Conservation (phyloP, 2,888 invertebrate species). For the Dione juno region DNA sequence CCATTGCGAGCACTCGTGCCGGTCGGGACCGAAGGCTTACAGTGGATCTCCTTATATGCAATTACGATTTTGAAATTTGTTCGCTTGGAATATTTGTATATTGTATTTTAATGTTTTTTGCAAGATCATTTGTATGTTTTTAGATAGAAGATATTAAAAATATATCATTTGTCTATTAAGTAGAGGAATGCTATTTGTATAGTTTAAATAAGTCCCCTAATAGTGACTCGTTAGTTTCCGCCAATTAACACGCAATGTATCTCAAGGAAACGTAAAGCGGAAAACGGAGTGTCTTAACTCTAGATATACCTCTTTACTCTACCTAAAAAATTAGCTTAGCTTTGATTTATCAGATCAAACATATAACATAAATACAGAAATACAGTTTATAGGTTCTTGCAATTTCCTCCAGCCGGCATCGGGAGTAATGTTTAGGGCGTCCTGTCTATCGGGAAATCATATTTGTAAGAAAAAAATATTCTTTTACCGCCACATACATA, state of each 20-base stretch:
- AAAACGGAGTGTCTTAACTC: too few species aligned
- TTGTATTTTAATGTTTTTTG: background rate
- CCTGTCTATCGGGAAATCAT: slow-evolving; percentile 40
- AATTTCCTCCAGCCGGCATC: slow-evolving; percentile 4
- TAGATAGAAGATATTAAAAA: background rate
- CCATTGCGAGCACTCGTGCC: slow-evolving; percentile 65
- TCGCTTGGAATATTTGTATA: background rate
- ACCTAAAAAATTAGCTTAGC: too few species aligned
- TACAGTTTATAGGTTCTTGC: background rate
- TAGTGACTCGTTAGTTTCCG: too few species aligned
- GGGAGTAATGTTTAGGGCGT: slow-evolving; percentile 8
- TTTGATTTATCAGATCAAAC: background rate
- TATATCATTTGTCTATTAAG: too few species aligned
- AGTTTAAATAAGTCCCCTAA: too few species aligned
- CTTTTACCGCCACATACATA: slow-evolving; percentile 40
- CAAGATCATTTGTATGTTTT: background rate
- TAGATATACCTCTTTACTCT: too few species aligned
- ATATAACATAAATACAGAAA: background rate
- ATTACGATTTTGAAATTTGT: slow-evolving; percentile 7
- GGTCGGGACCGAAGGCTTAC: slow-evolving; percentile 44
- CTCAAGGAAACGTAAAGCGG: too few species aligned
- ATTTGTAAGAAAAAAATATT: slow-evolving; percentile 35
- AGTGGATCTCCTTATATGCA: slow-evolving; percentile 45
- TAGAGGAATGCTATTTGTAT: too few species aligned
- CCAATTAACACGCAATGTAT: too few species aligned